phyloP scores from a whole-genome alignment of 1,140 invertebrate species.

The Tetramorium parvispinum region DNA sequence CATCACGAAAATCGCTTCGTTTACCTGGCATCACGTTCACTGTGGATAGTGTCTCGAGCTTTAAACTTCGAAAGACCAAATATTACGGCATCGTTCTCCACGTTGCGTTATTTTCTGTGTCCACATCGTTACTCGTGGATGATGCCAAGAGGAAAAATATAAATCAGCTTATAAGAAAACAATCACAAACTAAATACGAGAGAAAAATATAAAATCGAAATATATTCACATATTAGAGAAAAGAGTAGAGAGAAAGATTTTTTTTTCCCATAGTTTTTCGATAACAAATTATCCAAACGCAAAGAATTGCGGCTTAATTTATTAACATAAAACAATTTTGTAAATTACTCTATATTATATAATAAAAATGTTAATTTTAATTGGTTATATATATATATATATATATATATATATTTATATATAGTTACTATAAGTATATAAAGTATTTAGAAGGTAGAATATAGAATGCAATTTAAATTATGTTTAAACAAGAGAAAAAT shows the following conservation, averaged over 20 bases:
- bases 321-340: background rate
- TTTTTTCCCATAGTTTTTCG: background rate
- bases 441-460: no score
- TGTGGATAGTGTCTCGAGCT: background rate
- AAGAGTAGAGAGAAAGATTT: background rate
- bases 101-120: background rate
- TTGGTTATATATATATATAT: no score
- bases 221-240: background rate
- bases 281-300: background rate
- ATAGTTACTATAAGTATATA: no score
- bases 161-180: background rate
- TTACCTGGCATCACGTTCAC: conserved; percentile 18
- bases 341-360: background rate
- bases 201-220: no score
- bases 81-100: background rate
- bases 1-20: conserved; percentile 20
- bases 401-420: no score
- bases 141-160: background rate
- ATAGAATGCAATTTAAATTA: background rate
- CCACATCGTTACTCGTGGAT: background rate
- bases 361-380: background rate
- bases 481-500: background rate
- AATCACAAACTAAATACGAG: background rate
- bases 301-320: background rate
- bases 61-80: conserved; percentile 21